Conservation (phyloP, 1,140 invertebrate species). For the Lordiphosa clarofinis region DNA sequence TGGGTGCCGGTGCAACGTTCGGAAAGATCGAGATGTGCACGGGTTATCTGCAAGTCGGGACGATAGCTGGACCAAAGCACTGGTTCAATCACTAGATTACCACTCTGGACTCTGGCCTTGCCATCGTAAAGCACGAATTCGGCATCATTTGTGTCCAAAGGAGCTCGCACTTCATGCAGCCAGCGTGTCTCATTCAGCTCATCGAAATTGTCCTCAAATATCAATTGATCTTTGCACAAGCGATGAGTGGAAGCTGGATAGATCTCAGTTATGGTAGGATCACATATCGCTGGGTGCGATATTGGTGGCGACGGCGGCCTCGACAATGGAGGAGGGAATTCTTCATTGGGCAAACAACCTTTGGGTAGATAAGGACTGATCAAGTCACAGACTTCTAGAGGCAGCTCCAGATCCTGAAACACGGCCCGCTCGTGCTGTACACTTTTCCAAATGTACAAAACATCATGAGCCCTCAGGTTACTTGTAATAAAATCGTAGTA, state of each 20-base stretch:
- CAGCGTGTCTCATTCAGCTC: constrained; percentile 55
- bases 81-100: constrained; percentile 45
- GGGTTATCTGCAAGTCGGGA: constrained; percentile 45
- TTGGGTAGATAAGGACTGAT: constrained; percentile 30
- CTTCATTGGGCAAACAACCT: constrained; percentile 19
- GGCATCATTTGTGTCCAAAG: constrained; percentile 51
- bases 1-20: constrained; percentile 59
- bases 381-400: constrained; percentile 35
- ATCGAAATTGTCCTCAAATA: constrained; percentile 68
- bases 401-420: constrained; percentile 37
- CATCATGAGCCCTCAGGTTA: constrained; percentile 38
- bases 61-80: constrained; percentile 52
- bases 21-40: constrained; percentile 39
- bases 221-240: constrained; percentile 51
- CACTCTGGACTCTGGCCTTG: constrained; percentile 25
- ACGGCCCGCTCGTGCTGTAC: constrained; percentile 57
- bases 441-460: constrained; percentile 61
- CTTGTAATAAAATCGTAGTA: constrained; percentile 34
- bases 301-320: not conserved
- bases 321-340: not conserved
- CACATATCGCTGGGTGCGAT: constrained; percentile 1
- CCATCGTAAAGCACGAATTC: constrained; percentile 67
- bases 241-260: constrained; percentile 10
- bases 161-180: constrained; percentile 53
- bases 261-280: constrained; percentile 23